Conservation (phyloP, 2,797 vertebrate genomes). For the Aplochiton taeniatus region DNA sequence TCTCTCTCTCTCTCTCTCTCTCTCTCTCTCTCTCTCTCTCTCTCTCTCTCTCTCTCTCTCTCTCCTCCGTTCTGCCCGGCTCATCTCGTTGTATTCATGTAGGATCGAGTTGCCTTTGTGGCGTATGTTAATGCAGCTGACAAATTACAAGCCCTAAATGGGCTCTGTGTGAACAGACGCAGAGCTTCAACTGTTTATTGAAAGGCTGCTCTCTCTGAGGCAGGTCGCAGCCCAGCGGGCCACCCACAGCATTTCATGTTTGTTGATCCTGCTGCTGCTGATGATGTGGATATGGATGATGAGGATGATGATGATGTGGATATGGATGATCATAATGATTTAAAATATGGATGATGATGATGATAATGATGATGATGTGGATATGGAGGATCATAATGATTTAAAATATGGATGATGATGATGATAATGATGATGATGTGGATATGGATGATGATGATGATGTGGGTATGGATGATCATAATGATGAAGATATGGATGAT, state of each 20-base stretch:
- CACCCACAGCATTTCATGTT: neutral
- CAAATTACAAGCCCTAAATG: conserved; percentile 61
- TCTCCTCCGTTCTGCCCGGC: neutral
- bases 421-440: too few relatives aligned
- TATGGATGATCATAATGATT: too few relatives aligned
- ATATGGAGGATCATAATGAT: too few relatives aligned
- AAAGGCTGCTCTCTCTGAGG: neutral
- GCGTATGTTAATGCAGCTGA: conserved; percentile 51
- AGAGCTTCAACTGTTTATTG: neutral
- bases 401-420: too few relatives aligned
- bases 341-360: too few relatives aligned
- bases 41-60: too few relatives aligned
- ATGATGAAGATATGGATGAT: too few relatives aligned
- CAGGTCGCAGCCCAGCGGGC: neutral
- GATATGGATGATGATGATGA: too few relatives aligned
- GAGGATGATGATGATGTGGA: too few relatives aligned
- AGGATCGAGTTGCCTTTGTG: conserved; percentile 38
- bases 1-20: neutral
- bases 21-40: neutral
- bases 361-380: too few relatives aligned
- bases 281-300: too few relatives aligned
- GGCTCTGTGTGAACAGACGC: conserved; percentile 19
- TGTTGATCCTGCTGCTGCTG: neutral
- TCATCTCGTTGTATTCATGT: neutral
- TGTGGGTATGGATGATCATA: too few relatives aligned